These are phyloP conservation scores for Lasioglossum morio DNA, from an alignment of 2,888 invertebrate genomes.

Conservation along the genomic window DNA sequence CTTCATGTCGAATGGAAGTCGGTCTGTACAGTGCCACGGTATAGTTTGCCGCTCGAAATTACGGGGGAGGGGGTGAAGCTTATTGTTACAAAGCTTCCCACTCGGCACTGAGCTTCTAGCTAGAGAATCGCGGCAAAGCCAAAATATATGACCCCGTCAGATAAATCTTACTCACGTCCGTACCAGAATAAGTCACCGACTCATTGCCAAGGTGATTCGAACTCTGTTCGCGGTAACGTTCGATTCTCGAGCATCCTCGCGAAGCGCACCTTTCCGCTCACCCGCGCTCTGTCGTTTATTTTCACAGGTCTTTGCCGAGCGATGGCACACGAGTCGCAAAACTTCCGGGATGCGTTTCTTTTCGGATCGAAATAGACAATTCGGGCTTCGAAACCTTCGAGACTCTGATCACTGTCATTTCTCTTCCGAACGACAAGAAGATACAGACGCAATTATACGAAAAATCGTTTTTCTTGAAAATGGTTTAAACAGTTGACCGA, in stretches of 20 bases:
- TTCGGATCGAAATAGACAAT: neutral
- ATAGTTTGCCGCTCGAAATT: slow-evolving; percentile 16
- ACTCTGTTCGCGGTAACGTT: slow-evolving; percentile 46
- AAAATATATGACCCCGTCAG: slow-evolving; percentile 57
- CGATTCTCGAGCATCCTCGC: slow-evolving; percentile 17
- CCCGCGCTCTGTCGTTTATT: neutral
- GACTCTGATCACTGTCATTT: neutral
- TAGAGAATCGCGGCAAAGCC: slow-evolving; percentile 43
- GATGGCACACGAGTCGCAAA: neutral
- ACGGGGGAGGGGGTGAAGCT: slow-evolving; percentile 7
- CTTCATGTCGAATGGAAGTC: neutral
- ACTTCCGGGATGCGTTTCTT: slow-evolving; percentile 4
- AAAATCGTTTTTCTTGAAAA: no score
- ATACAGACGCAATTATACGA: no score
- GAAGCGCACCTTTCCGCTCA: neutral
- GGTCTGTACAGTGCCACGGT: slow-evolving; percentile 27
- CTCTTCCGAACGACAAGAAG: neutral
- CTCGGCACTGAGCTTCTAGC: slow-evolving; percentile 13
- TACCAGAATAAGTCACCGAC: slow-evolving; percentile 73
- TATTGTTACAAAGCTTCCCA: slow-evolving; percentile 47
- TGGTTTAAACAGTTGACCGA: no score
- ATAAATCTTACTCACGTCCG: slow-evolving; percentile 68
- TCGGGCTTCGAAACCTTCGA: neutral
- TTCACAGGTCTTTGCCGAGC: neutral
- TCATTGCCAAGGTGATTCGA: slow-evolving; percentile 76